Evolutionary conservation across 2,888 invertebrate species (phyloP).

Genomic region (Ochlodes sylvanus): DNA sequence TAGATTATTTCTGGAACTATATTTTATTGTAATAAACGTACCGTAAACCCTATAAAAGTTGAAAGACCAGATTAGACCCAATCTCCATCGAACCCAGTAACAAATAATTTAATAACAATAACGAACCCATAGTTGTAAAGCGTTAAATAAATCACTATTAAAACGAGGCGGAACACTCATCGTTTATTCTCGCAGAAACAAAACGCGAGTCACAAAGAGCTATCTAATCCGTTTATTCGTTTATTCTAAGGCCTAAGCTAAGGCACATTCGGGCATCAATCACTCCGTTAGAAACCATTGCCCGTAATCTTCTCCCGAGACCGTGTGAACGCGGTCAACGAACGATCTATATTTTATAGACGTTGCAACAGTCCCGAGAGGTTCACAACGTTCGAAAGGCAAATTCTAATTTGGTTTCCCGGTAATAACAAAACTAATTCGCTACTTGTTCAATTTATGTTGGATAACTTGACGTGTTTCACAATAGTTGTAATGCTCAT

Average conservation of each 20-base stretch:
- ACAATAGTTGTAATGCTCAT: not conserved
- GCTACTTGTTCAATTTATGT: constrained; percentile 5
- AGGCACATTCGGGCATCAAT: constrained; percentile 73
- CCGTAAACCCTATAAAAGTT: too few species aligned
- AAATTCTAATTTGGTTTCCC: constrained; percentile 63
- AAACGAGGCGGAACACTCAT: constrained; percentile 32
- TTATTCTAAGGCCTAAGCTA: constrained; percentile 47
- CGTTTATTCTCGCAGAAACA: constrained; percentile 32
- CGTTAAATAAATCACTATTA: constrained; percentile 17
- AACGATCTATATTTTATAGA: constrained; percentile 71
- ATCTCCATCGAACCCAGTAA: not conserved
- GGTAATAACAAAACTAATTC: constrained; percentile 59
- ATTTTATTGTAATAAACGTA: too few species aligned
- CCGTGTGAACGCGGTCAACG: constrained; percentile 81
- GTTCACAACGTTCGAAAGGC: constrained; percentile 3
- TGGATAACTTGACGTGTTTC: not conserved
- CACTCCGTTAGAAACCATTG: constrained; percentile 68
- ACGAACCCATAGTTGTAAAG: not conserved
- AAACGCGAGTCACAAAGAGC: constrained; percentile 56
- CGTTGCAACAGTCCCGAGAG: constrained; percentile 41
- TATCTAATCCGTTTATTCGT: constrained; percentile 63
- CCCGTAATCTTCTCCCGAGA: constrained; percentile 68
- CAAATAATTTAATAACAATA: constrained; percentile 5
- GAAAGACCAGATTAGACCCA: too few species aligned
- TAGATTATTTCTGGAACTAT: too few species aligned